Percentiles rank a stretch among this genome's conserved stretches.
Evolutionary conservation across 1,140 invertebrate species (phyloP).

Genomic region (Agrypnia vestita): DNA sequence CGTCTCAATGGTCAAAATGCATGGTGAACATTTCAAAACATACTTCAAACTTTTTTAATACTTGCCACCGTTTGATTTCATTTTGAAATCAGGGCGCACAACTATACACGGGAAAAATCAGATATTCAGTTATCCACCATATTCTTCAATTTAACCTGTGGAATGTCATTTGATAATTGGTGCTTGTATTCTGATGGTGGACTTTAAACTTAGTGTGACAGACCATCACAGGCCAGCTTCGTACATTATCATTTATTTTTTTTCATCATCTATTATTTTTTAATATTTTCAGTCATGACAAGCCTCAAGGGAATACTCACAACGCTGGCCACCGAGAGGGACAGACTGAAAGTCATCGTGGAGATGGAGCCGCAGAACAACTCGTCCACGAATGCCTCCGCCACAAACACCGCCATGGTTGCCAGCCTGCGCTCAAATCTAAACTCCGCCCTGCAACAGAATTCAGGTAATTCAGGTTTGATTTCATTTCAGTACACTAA

Average conservation of each 20-base stretch:
- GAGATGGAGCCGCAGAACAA: constrained; percentile 57
- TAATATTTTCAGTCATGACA: constrained; percentile 71
- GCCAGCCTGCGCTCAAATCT: constrained; percentile 75
- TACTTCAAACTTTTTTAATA: too few relatives aligned
- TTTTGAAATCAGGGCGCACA: too few relatives aligned
- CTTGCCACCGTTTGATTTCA: too few relatives aligned
- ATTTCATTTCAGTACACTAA: background rate
- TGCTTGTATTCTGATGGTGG: too few relatives aligned
- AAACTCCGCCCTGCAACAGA: constrained; percentile 81
- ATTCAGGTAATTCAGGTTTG: constrained; percentile 69
- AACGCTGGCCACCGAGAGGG: constrained; percentile 76
- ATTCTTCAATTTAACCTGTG: too few relatives aligned
- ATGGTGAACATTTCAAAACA: too few relatives aligned
- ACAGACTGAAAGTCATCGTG: constrained; percentile 71
- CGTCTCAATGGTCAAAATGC: too few relatives aligned
- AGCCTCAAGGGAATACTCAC: constrained; percentile 72
- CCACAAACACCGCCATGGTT: constrained; percentile 66
- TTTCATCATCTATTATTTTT: background rate
- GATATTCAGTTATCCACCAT: too few relatives aligned
- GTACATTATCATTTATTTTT: background rate
- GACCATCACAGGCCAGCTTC: too few relatives aligned
- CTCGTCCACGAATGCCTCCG: constrained; percentile 55
- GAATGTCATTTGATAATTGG: too few relatives aligned
- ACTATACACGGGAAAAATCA: too few relatives aligned
- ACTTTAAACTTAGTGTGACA: too few relatives aligned